These are phyloP conservation scores for Phyllopteryx taeniolatus DNA, from an alignment of 2,113 vertebrate species.

Conservation along the genomic window DNA sequence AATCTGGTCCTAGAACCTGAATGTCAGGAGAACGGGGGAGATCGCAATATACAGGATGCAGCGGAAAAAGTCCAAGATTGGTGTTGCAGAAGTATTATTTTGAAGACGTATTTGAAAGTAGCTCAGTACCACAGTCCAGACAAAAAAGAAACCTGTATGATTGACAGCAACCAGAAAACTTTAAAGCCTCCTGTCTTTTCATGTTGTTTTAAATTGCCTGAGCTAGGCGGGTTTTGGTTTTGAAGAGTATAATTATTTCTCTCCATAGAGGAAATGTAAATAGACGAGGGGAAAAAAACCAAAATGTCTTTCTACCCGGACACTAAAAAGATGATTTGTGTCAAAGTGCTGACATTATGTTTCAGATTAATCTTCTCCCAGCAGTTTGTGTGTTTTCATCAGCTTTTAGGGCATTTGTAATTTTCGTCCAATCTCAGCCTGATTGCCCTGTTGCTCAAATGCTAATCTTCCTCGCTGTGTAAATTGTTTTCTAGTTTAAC, in stretches of 20 bases:
- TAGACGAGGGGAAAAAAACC: slow-evolving; percentile 14
- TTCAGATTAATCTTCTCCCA: slow-evolving; percentile 44
- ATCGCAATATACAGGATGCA: too few species aligned
- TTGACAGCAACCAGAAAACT: not conserved
- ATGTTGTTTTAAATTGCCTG: not conserved
- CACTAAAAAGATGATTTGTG: slow-evolving; percentile 52
- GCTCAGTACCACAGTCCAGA: not conserved
- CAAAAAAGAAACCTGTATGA: not conserved
- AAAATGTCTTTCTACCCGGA: slow-evolving; percentile 29
- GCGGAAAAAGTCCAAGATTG: too few species aligned
- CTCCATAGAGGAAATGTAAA: slow-evolving; percentile 29
- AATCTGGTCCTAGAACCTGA: too few species aligned
- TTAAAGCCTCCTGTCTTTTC: not conserved
- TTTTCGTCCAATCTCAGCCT: slow-evolving; percentile 73
- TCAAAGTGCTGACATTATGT: slow-evolving; percentile 57
- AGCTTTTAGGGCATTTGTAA: slow-evolving; percentile 65
- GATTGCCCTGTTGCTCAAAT: slow-evolving; percentile 70
- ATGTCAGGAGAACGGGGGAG: too few species aligned
- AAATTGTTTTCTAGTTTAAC: slow-evolving; percentile 46
- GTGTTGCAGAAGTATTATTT: too few species aligned
- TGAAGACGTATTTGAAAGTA: not conserved
- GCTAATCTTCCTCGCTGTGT: slow-evolving; percentile 60
- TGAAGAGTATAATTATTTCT: slow-evolving; percentile 26
- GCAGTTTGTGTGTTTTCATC: slow-evolving; percentile 56
- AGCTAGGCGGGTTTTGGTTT: not conserved